Percentiles rank a stretch among this genome's conserved stretches.
Evolutionary conservation across 2,113 vertebrate genomes (phyloP).

Genomic region (Morone chrysops): DNA sequence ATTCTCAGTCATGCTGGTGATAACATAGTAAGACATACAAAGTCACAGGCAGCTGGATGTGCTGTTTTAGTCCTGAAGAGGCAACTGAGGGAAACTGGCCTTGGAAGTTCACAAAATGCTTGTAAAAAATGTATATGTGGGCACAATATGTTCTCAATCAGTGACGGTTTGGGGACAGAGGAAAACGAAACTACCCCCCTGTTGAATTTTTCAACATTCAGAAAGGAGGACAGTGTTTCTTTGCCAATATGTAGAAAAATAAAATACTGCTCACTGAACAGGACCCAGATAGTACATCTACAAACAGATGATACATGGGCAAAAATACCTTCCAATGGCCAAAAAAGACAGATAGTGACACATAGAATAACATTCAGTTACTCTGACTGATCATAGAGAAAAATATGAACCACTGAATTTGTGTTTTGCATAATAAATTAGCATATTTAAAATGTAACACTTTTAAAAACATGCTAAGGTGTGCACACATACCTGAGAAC

Average conservation of each 20-base stretch:
- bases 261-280: no score
- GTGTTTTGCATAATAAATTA: not conserved
- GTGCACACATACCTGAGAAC: slow-evolving; percentile 89
- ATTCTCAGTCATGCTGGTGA: not conserved
- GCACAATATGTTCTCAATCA: not conserved
- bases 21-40: not conserved
- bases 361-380: not conserved
- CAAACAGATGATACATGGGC: no score
- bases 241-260: no score
- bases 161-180: not conserved
- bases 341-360: no score
- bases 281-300: no score
- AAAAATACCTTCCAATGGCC: no score
- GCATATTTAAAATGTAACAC: not conserved
- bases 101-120: not conserved
- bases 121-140: not conserved
- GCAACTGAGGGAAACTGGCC: not conserved
- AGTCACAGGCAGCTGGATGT: no score
- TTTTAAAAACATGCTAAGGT: not conserved
- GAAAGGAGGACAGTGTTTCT: not conserved
- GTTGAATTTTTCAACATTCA: not conserved
- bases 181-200: not conserved
- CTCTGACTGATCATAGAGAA: not conserved
- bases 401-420: not conserved
- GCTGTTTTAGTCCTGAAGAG: not conserved